Percentiles rank a stretch among this genome's conserved stretches.
Conservation (phyloP, 1,140 invertebrate species). For the Caenorhabditis inopinata region DNA sequence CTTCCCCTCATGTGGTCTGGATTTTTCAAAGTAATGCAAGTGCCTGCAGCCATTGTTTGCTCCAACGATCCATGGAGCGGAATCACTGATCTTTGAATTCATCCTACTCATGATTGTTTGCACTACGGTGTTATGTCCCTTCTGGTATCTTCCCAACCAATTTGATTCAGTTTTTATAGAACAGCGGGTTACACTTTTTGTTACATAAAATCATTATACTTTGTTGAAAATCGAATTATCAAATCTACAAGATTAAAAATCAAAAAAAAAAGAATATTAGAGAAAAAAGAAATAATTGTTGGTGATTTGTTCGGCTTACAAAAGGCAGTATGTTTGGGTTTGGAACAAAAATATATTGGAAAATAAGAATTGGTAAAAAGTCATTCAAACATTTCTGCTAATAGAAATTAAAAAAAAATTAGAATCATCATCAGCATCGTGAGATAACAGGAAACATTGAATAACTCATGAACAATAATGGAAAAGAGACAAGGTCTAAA, state of each 20-base stretch:
- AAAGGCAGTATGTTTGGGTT: conserved; percentile 14
- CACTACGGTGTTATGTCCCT: not conserved
- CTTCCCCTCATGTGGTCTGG: conserved; percentile 42
- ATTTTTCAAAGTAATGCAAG: conserved; percentile 36
- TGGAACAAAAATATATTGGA: not conserved
- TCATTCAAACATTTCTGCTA: too few relatives aligned
- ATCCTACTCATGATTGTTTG: not conserved
- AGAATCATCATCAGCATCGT: too few relatives aligned
- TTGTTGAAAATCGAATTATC: not conserved
- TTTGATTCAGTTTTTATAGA: not conserved
- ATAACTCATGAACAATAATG: too few relatives aligned
- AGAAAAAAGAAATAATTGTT: not conserved
- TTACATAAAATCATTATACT: not conserved
- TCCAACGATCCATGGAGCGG: conserved; percentile 39
- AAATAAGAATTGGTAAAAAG: not conserved
- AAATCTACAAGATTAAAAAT: not conserved
- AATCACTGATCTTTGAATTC: conserved; percentile 32
- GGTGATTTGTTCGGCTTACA: not conserved
- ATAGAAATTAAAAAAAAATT: too few relatives aligned
- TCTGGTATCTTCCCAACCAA: not conserved
- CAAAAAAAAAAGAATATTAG: not conserved
- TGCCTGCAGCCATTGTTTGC: conserved; percentile 16
- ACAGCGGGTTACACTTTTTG: not conserved
- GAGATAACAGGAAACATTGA: not conserved
- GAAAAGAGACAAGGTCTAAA: not conserved